These are phyloP conservation scores for Brenthis daphne DNA, from an alignment of 2,888 invertebrate species.

Conservation along the genomic window DNA sequence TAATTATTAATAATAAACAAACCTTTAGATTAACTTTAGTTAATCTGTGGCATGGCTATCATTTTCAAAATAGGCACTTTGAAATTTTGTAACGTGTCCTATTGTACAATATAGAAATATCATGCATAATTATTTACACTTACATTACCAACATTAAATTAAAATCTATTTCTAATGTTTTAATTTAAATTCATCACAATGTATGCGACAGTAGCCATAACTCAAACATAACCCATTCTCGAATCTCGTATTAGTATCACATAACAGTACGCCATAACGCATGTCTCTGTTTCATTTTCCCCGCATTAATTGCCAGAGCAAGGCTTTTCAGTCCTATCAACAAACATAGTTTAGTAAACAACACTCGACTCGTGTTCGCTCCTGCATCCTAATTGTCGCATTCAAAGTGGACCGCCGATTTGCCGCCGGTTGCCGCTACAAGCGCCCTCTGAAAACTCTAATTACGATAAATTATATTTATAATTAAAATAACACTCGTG, in stretches of 20 bases:
- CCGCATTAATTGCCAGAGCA: slow-evolving; percentile 53
- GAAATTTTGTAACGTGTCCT: too few species aligned
- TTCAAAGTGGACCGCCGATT: slow-evolving; percentile 70
- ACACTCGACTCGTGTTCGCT: slow-evolving; percentile 55
- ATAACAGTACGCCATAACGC: slow-evolving; percentile 22
- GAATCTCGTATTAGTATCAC: slow-evolving; percentile 7
- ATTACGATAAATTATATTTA: slow-evolving; percentile 81
- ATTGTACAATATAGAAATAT: too few species aligned
- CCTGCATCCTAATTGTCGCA: slow-evolving; percentile 73
- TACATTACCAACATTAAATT: too few species aligned
- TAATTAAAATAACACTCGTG: slow-evolving; percentile 79
- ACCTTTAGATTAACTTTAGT: too few species aligned
- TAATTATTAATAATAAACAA: too few species aligned
- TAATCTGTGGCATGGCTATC: too few species aligned
- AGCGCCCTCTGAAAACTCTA: slow-evolving; percentile 69
- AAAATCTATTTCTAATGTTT: too few species aligned
- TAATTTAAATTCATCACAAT: too few species aligned
- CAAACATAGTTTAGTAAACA: slow-evolving; percentile 60
- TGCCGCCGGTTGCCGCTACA: slow-evolving; percentile 62
- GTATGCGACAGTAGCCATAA: too few species aligned
- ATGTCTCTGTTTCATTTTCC: slow-evolving; percentile 34
- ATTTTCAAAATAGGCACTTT: too few species aligned
- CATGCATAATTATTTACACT: too few species aligned
- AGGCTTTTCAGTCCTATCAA: slow-evolving; percentile 58
- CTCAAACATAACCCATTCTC: background rate